phyloP scores from a whole-genome alignment of 2,888 invertebrate species.

The Furcula furcula region DNA sequence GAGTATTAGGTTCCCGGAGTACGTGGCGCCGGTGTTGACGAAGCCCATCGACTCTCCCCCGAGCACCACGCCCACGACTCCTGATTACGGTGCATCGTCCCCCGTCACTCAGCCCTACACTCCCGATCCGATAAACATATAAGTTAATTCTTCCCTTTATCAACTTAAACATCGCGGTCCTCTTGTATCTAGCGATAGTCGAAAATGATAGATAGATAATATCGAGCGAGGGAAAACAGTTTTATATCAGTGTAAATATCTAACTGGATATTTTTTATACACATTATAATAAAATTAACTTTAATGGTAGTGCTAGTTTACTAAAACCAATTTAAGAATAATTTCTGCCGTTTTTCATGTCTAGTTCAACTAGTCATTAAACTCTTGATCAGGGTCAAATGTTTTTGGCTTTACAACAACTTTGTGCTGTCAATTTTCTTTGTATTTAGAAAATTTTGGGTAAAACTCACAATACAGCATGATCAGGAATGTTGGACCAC shows the following conservation, averaged over 20 bases:
- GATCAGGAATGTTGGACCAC: constrained; percentile 27
- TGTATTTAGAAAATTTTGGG: too few relatives aligned
- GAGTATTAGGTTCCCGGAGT: constrained; percentile 72
- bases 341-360: constrained; percentile 1
- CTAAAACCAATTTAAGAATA: constrained; percentile 36
- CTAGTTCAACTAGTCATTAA: neutral
- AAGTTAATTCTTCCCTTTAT: constrained; percentile 31
- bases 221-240: constrained; percentile 19
- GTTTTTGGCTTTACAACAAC: too few relatives aligned
- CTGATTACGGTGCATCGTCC: constrained; percentile 76
- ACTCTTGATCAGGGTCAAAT: neutral
- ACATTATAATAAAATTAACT: constrained; percentile 30
- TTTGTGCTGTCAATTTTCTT: too few relatives aligned
- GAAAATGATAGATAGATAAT: constrained; percentile 24
- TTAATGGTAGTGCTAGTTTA: constrained; percentile 24
- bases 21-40: constrained; percentile 80
- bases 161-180: constrained; percentile 31
- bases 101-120: constrained; percentile 59
- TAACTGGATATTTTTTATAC: constrained; percentile 56
- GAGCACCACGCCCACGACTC: constrained; percentile 60
- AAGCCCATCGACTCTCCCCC: constrained; percentile 73
- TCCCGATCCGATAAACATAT: constrained; percentile 69
- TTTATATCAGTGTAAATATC: constrained; percentile 48
- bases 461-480: too few relatives aligned
- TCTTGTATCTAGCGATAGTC: constrained; percentile 35